Conservation (phyloP, 2,113 vertebrate genomes). For the Psettodes erumei region DNA sequence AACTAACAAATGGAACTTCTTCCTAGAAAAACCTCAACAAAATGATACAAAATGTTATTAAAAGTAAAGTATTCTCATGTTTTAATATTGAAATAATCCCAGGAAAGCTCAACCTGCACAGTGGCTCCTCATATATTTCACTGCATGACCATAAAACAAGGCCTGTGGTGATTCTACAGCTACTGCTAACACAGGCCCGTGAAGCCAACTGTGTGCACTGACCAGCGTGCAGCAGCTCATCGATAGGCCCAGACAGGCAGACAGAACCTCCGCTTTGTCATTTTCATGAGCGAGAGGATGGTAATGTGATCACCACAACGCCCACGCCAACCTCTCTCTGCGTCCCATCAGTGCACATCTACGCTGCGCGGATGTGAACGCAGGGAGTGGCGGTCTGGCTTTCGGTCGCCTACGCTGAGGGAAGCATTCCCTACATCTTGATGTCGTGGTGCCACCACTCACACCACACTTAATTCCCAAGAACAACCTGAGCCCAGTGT, state of each 20-base stretch:
- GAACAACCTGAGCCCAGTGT: not conserved
- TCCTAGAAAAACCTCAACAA: not conserved
- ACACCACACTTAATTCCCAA: not conserved
- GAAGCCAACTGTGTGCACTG: slow-evolving; percentile 54
- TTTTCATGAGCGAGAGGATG: slow-evolving; percentile 23
- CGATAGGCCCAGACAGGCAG: slow-evolving; percentile 62
- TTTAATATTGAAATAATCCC: not conserved
- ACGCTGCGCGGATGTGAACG: slow-evolving; percentile 3
- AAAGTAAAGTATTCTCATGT: not conserved
- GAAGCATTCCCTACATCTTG: slow-evolving; percentile 3
- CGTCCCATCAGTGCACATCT: not conserved
- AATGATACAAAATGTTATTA: not conserved
- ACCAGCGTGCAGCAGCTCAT: slow-evolving; percentile 60
- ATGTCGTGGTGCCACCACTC: not conserved
- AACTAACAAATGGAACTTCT: not conserved
- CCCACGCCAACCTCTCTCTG: slow-evolving; percentile 20
- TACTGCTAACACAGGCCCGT: slow-evolving; percentile 2
- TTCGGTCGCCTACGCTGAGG: not conserved
- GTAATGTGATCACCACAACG: slow-evolving; percentile 47
- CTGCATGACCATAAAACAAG: not conserved
- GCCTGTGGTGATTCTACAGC: not conserved
- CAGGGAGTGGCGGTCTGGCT: slow-evolving; percentile 9
- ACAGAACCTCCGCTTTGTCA: slow-evolving; percentile 34
- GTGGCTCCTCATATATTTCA: not conserved
- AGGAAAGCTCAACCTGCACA: not conserved